Percentiles rank a stretch among this genome's conserved stretches.
phyloP scores from a whole-genome alignment of 2,797 vertebrate genomes.

The Sphaeramia orbicularis region DNA sequence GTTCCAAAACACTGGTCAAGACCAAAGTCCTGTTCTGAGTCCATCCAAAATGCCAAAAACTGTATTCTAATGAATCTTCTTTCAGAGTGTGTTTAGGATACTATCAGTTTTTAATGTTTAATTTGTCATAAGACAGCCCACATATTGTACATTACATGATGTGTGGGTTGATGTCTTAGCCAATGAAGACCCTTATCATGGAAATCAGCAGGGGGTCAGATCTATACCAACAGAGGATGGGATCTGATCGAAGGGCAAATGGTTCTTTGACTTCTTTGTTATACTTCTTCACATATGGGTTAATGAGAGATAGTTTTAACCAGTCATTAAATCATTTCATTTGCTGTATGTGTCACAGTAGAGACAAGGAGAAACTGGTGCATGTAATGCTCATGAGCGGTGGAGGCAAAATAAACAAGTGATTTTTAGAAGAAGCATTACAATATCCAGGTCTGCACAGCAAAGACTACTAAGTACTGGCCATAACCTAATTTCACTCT shows the following conservation, averaged over 20 bases:
- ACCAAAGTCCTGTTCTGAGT: conserved; percentile 40
- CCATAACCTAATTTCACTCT: conserved; percentile 73
- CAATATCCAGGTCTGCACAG: conserved; percentile 59
- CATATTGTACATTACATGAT: conserved; percentile 1
- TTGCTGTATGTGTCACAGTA: not conserved
- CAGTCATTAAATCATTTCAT: not conserved
- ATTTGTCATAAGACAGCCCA: conserved; percentile 8
- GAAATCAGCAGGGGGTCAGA: too few species aligned
- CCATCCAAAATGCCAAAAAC: conserved; percentile 42
- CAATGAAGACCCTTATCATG: too few species aligned
- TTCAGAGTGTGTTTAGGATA: conserved; percentile 7
- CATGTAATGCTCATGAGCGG: conserved; percentile 21
- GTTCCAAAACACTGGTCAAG: conserved; percentile 48
- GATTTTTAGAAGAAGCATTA: conserved; percentile 47
- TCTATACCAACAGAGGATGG: too few species aligned
- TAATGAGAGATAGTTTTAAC: conserved; percentile 4
- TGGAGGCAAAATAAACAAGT: conserved; percentile 46
- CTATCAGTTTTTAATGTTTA: conserved; percentile 16
- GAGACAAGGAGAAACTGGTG: not conserved
- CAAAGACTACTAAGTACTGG: conserved; percentile 63
- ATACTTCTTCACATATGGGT: too few species aligned
- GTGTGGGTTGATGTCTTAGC: not conserved
- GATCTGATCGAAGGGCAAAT: too few species aligned
- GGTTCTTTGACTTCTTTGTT: too few species aligned
- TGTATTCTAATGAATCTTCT: conserved; percentile 5